Percentiles rank a stretch among this genome's conserved stretches.
Conservation (phyloP, 2,888 invertebrate genomes). For the Stenurella melanura region DNA sequence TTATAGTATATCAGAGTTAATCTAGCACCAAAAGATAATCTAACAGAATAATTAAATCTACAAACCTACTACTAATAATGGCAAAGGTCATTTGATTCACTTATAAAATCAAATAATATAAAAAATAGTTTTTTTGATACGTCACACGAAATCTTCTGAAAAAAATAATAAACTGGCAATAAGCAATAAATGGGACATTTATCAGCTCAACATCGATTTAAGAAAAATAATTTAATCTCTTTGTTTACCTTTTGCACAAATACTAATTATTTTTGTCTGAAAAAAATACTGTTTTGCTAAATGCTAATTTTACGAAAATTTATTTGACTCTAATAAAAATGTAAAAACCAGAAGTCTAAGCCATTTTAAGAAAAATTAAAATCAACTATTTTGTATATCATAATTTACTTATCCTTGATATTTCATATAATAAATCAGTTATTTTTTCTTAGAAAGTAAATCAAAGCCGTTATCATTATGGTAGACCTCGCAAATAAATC, state of each 20-base stretch:
- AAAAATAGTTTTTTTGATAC: background rate
- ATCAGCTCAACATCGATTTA: background rate
- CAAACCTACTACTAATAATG: conserved; percentile 13
- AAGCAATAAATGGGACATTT: background rate
- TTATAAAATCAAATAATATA: background rate
- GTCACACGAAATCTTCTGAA: background rate
- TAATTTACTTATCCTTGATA: background rate
- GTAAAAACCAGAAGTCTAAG: no score
- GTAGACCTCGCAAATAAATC: conserved; percentile 7
- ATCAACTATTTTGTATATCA: background rate
- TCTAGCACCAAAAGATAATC: conserved; percentile 27
- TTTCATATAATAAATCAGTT: background rate
- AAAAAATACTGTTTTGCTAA: no score
- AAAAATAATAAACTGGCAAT: background rate
- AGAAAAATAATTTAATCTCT: no score
- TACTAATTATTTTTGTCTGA: no score
- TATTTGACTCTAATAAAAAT: no score
- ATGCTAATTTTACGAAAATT: no score
- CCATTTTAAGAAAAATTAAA: background rate
- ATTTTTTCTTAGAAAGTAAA: conserved; percentile 1
- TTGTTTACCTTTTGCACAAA: no score
- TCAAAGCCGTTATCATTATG: conserved; percentile 11
- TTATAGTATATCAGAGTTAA: conserved; percentile 14
- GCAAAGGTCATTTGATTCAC: background rate
- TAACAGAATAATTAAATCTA: conserved; percentile 11